phyloP scores from a whole-genome alignment of 1,140 invertebrate species.

The Parapsyche elsis region DNA sequence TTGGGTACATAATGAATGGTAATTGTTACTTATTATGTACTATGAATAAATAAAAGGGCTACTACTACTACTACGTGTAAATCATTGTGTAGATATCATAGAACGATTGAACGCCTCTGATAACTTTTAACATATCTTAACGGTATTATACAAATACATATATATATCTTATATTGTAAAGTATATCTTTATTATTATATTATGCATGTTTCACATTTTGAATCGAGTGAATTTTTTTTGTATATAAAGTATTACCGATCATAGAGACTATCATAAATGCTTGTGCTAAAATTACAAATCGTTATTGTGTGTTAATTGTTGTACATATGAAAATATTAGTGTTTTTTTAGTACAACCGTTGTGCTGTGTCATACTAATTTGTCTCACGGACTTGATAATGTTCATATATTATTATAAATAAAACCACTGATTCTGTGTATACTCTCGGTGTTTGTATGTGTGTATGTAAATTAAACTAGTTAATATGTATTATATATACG shows the following conservation, averaged over 20 bases:
- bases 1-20: background rate
- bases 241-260: constrained; percentile 11
- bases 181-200: constrained; percentile 19
- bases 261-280: background rate
- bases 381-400: background rate
- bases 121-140: constrained; percentile 43
- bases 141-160: constrained; percentile 39
- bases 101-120: constrained; percentile 35
- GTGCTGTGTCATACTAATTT: too few species aligned
- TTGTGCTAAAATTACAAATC: background rate
- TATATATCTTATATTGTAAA: constrained; percentile 32
- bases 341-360: background rate
- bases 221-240: background rate
- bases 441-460: background rate
- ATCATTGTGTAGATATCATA: constrained; percentile 24
- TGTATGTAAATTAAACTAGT: background rate
- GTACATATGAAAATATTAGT: background rate
- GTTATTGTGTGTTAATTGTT: background rate
- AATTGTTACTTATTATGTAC: background rate
- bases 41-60: background rate
- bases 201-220: background rate
- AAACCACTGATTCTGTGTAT: background rate
- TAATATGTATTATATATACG: background rate
- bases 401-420: background rate
- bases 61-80: background rate